Evolutionary conservation across 2,797 vertebrate species (phyloP), one percentile per base, ranked within the genome.

Genomic region (Galago senegalensis): DNA sequence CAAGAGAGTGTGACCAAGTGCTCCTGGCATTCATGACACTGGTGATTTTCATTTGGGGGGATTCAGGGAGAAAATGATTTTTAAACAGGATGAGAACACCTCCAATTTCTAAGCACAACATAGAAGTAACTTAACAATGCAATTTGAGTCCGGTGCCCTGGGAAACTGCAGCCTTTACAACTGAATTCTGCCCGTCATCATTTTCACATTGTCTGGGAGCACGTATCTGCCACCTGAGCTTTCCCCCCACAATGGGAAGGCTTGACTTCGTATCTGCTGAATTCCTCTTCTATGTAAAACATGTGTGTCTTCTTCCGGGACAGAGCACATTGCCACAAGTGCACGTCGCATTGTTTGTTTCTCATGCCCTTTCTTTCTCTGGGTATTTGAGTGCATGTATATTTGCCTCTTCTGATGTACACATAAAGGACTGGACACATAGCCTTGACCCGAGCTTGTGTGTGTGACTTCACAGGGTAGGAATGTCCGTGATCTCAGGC

Each of bases 401-500:
- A 53, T 83, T 58, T 90, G 73, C 85, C 79, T n/a, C 82, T 85
- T 94, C 86, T 46, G 77, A 93, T 75, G 25, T 23, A 27, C 49
- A 49, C 29, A 5, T 61, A 75, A 84, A 69, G 53, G 95, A 67
- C 80, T 93, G 82, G 79, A 85, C 79, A 43, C 40, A 18, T 11
- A 85, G 92, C 49, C 85, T 86, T 96, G 96, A 94, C 87, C 95
- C 77, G 21, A 81, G 85, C 37, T 75, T 94, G 77, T 70, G 84
- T 27, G 58, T 14, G 76, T 97, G 96, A 97, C 77, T 91, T 97
- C 96, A 96, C 76, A 0, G 3, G 63, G 43, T 61, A 96, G 92
- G 97, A 98, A 98, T 95, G 97, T 92, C 63, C 63, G 20, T 94
- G 95, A 96, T 88, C 93, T 88, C 87, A 89, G 84, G 67, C 86